A percentile compares a stretch with the other conserved stretches of the same genome.
Conservation (phyloP, 2,797 vertebrate genomes). For the Hemitrygon akajei region DNA sequence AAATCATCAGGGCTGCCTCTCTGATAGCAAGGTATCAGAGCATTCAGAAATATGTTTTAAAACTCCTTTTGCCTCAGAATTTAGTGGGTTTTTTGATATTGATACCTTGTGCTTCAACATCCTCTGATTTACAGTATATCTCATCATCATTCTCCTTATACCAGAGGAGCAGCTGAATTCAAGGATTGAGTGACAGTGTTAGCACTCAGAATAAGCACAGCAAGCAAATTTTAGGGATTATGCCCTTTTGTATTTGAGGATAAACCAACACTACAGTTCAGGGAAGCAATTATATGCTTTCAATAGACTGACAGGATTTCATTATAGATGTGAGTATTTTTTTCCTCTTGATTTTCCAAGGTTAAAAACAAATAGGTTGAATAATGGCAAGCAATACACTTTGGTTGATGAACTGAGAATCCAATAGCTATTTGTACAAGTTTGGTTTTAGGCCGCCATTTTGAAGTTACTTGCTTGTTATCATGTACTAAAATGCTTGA, state of each 20-base stretch:
- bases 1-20: not conserved
- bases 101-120: not conserved
- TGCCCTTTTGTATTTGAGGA: too few relatives aligned
- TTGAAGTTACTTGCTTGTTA: too few relatives aligned
- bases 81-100: not conserved
- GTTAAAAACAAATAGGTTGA: not conserved
- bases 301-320: not conserved
- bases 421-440: not conserved
- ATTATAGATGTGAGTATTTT: not conserved
- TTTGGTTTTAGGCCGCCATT: not conserved
- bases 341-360: not conserved
- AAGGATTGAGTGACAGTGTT: not conserved
- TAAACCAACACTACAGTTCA: not conserved
- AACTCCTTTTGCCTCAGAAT: not conserved
- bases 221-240: too few relatives aligned
- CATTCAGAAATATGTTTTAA: not conserved
- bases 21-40: not conserved
- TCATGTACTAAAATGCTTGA: too few relatives aligned
- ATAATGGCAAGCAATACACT: too few relatives aligned
- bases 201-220: not conserved
- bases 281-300: not conserved
- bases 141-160: not conserved
- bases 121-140: not conserved
- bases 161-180: not conserved
- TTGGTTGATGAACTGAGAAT: not conserved